Evolutionary conservation across 2,888 invertebrate species (phyloP).

Genomic region (Apeira syringaria): DNA sequence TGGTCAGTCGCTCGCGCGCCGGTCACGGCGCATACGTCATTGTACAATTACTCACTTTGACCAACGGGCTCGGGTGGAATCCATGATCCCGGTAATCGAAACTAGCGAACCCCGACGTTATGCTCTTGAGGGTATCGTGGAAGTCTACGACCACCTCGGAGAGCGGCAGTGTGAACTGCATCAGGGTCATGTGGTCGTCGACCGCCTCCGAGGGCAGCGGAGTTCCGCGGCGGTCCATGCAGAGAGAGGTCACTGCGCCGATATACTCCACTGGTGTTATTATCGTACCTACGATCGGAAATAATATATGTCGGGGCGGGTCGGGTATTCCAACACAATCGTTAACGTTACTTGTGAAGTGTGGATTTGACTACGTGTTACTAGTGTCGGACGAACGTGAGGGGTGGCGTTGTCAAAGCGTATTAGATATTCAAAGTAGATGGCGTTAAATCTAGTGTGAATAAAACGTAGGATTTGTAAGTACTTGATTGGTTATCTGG

Average conservation of each 20-base stretch:
- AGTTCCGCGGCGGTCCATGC: conserved; percentile 87
- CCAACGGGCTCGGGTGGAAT: conserved; percentile 90
- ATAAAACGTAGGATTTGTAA: no score
- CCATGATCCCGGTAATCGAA: conserved; percentile 96
- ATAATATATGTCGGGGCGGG: no score
- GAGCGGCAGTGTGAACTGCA: conserved; percentile 93
- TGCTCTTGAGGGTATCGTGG: conserved; percentile 94
- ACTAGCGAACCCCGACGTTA: conserved; percentile 97
- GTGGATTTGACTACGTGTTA: no score
- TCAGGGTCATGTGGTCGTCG: conserved; percentile 91
- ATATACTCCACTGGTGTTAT: conserved; percentile 92
- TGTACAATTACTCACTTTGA: conserved; percentile 86
- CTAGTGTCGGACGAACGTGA: no score
- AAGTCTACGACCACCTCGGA: conserved; percentile 98
- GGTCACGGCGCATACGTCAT: no score
- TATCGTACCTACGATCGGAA: conserved; percentile 94
- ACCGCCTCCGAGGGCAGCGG: conserved; percentile 89
- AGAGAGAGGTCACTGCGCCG: conserved; percentile 87
- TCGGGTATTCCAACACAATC: no score
- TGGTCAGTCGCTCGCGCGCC: no score
- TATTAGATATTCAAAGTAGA: no score
- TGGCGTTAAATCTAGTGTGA: no score
- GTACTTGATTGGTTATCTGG: no score
- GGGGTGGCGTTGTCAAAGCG: no score
- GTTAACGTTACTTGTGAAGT: no score